Percentiles rank a stretch among this genome's conserved stretches.
Evolutionary conservation across 2,797 vertebrate genomes (phyloP).

Genomic region (Pachyuromys duprasi): DNA sequence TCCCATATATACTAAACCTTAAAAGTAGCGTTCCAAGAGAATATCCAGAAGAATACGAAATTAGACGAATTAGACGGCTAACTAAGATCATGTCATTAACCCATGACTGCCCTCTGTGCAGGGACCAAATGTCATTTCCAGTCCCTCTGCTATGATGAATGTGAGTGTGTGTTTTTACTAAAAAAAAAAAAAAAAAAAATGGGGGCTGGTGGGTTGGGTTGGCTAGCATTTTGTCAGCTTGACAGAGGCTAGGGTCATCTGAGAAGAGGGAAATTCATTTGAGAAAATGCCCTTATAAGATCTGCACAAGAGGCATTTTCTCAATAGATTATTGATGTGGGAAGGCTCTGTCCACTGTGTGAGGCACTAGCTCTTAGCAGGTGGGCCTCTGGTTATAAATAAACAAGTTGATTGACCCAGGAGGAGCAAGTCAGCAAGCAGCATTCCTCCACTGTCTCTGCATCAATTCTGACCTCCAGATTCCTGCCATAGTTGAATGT

Average conservation of each 20-base stretch:
- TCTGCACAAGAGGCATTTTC: neutral
- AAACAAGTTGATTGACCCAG: neutral
- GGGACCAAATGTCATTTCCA: neutral
- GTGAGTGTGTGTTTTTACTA: neutral
- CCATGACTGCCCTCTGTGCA: neutral
- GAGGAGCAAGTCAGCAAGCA: neutral
- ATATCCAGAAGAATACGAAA: constrained; percentile 31
- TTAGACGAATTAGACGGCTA: neutral
- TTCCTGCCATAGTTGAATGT: neutral
- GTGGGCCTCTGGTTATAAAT: neutral
- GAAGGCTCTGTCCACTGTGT: no score
- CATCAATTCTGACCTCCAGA: neutral
- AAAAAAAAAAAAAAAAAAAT: neutral
- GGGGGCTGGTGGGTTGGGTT: neutral
- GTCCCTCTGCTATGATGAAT: neutral
- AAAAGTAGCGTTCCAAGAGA: constrained; percentile 16
- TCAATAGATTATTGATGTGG: no score
- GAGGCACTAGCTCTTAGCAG: neutral
- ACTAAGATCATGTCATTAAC: neutral
- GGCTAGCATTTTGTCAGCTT: neutral
- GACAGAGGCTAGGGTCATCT: neutral
- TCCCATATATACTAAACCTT: neutral
- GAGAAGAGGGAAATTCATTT: neutral
- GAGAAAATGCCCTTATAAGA: neutral
- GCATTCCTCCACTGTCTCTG: neutral